Evolutionary conservation across 2,113 vertebrate genomes (phyloP).

Genomic region (Channa argus): DNA sequence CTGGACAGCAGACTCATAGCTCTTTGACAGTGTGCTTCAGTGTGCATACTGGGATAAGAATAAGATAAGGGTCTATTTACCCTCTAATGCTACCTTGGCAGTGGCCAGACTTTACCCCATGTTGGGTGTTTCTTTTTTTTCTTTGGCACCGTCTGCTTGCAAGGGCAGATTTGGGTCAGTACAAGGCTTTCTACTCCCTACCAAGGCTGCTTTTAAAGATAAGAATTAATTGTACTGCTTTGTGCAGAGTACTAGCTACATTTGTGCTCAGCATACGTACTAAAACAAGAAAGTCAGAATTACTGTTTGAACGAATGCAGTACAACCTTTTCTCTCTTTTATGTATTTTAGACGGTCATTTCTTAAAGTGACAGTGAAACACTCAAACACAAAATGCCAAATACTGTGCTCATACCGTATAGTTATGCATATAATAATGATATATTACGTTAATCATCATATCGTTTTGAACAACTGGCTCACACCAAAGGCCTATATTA

Average conservation of each 20-base stretch:
- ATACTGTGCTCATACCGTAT: too few relatives aligned
- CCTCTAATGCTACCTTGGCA: conserved; percentile 63
- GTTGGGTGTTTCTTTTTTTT: conserved; percentile 66
- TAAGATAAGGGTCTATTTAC: conserved; percentile 76
- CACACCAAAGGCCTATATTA: conserved; percentile 1
- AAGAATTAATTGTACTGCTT: conserved; percentile 48
- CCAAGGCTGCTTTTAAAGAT: conserved; percentile 53
- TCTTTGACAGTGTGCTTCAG: conserved; percentile 48
- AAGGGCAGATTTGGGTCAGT: conserved; percentile 57
- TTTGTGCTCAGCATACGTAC: conserved; percentile 25
- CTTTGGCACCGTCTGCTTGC: conserved; percentile 54
- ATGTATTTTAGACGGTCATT: background rate
- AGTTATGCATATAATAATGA: too few relatives aligned
- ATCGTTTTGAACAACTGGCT: conserved; percentile 4
- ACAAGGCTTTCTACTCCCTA: conserved; percentile 49
- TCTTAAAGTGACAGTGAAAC: too few relatives aligned
- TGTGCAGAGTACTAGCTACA: conserved; percentile 21
- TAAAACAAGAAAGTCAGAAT: background rate
- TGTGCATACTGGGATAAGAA: conserved; percentile 64
- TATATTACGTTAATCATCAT: too few relatives aligned
- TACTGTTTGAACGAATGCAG: background rate
- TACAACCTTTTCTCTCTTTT: background rate
- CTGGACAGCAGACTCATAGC: conserved; percentile 45
- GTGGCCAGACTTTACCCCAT: conserved; percentile 59
- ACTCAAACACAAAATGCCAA: too few relatives aligned